Evolutionary conservation across 2,797 vertebrate species (phyloP).

Genomic region (Enteromius afrohamiltoni): DNA sequence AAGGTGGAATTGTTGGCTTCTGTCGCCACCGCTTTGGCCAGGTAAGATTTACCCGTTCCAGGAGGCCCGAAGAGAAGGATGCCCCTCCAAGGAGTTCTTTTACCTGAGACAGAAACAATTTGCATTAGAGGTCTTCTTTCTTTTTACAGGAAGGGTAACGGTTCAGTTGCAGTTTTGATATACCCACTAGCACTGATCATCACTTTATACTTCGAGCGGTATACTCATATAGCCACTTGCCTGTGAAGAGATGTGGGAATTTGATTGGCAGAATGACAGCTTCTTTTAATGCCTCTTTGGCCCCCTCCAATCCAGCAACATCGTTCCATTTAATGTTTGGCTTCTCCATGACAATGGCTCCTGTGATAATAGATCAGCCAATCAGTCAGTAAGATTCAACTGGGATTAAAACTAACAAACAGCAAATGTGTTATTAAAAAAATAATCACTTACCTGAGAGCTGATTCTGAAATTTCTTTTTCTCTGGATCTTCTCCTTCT

Average conservation of each 20-base stretch:
- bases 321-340: conserved; percentile 97
- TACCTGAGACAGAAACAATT: conserved; percentile 77
- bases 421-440: neutral
- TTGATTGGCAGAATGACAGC: conserved; percentile 99
- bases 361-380: conserved; percentile 68
- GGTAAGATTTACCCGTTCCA: conserved; percentile 97
- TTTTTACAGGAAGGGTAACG: too few species aligned
- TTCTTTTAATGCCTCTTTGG: conserved; percentile 98
- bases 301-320: conserved; percentile 95
- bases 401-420: neutral
- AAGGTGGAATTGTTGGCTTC: conserved; percentile 99
- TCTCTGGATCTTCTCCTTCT: conserved; percentile 89
- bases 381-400: neutral
- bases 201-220: neutral
- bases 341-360: conserved; percentile 97
- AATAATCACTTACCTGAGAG: conserved; percentile 86
- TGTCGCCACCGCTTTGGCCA: conserved; percentile 98
- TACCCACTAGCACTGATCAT: neutral
- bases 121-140: neutral
- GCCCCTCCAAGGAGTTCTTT: conserved; percentile 97
- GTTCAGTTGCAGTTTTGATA: neutral
- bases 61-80: conserved; percentile 97
- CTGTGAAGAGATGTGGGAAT: conserved; percentile 99
- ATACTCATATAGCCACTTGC: conserved; percentile 66
- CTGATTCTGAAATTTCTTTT: conserved; percentile 98